These are phyloP conservation scores for Erythrocebus patas DNA, from an alignment of 2,113 vertebrate genomes.

Conservation along the genomic window DNA sequence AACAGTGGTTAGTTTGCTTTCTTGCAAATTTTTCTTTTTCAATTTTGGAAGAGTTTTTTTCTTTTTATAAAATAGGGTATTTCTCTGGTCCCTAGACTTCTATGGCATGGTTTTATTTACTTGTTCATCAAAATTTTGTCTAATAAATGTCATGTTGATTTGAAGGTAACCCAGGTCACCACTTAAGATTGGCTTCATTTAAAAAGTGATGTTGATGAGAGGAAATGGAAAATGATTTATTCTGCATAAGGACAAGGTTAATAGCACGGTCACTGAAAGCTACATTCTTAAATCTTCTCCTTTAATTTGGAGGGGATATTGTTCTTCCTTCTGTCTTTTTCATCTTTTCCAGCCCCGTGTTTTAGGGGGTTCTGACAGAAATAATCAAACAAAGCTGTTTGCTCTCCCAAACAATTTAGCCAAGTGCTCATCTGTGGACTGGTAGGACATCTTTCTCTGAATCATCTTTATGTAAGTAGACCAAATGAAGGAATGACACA, in stretches of 20 bases:
- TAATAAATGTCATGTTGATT: slow-evolving; percentile 31
- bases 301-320: neutral
- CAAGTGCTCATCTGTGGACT: neutral
- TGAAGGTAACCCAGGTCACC: neutral
- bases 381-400: neutral
- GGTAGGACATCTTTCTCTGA: neutral
- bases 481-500: neutral
- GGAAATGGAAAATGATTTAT: slow-evolving; percentile 4
- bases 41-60: neutral
- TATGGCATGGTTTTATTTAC: slow-evolving; percentile 1
- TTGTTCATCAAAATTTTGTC: slow-evolving; percentile 37
- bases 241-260: neutral
- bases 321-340: neutral
- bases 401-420: neutral
- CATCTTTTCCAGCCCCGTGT: neutral
- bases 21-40: neutral
- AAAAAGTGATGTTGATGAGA: neutral
- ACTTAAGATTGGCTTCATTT: slow-evolving; percentile 3
- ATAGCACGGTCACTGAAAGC: neutral
- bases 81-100: neutral
- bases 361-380: neutral
- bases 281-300: neutral
- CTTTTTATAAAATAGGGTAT: neutral
- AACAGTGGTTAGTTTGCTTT: neutral
- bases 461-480: neutral